phyloP scores from a whole-genome alignment of 2,797 vertebrate species.

The Sandelia bainsii region DNA sequence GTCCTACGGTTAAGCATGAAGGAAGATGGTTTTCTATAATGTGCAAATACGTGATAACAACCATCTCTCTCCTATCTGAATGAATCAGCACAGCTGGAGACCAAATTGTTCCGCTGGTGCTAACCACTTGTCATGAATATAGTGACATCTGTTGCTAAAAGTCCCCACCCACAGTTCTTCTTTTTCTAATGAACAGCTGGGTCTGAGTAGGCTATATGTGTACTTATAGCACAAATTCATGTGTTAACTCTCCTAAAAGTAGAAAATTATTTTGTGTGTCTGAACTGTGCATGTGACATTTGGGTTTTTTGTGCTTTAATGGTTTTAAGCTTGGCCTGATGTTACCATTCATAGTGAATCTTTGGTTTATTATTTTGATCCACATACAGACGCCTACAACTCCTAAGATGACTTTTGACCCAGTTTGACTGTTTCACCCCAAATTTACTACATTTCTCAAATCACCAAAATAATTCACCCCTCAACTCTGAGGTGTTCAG shows the following conservation, averaged over 20 bases:
- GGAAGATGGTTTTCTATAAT: constrained; percentile 26
- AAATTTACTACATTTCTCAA: not conserved
- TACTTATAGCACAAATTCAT: not conserved
- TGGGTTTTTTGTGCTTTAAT: not conserved
- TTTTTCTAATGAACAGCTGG: constrained; percentile 67
- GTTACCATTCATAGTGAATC: not conserved
- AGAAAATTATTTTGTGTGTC: not conserved
- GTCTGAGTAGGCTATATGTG: constrained; percentile 1
- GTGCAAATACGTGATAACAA: constrained; percentile 31
- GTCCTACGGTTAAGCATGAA: constrained; percentile 23
- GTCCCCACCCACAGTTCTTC: constrained; percentile 73
- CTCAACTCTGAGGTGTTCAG: not conserved
- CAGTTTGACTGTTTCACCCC: no score
- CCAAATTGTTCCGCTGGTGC: constrained; percentile 45
- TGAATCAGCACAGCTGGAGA: constrained; percentile 60
- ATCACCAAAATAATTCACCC: not conserved
- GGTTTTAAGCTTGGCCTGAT: not conserved
- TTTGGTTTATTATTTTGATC: not conserved
- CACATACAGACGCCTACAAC: not conserved
- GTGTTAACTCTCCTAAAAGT: not conserved
- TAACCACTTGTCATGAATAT: constrained; percentile 54
- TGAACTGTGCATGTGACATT: constrained; percentile 9
- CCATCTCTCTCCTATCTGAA: constrained; percentile 48
- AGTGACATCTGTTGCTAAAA: constrained; percentile 64
- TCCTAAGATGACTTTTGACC: not conserved